Base-by-base conservation (phyloP, 2,888 invertebrate genomes). In the Falcaria lacertinaria region DNA sequence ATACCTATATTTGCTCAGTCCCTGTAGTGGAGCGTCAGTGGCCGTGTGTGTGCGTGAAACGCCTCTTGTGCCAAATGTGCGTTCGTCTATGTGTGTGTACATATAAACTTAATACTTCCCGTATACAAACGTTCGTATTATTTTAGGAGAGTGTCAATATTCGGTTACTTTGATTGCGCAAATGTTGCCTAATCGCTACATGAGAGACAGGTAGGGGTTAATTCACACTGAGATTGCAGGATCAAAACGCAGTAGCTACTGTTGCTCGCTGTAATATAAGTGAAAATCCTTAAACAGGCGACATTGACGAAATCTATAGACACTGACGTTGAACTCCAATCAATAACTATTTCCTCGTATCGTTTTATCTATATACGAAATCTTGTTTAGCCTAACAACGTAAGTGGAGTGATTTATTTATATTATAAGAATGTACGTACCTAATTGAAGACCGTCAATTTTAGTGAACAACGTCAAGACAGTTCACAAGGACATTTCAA, bases 1-100 rank as follows among this genome's bases (percentile, higher is more conserved):
- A 88, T 89, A 84, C 86, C 89, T 88, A 88, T 80, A 87, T 83
- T 89, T 89, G 88, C 89, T 89, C 89, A 88, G 86, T 80, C 74
- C 67, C 70, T 67, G 75, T 84, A 82, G 86, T 76, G 57, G 65
- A 70, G 59, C 58, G 69, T 64, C 67, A 60, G 68, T 68, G 70
- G 79, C 70, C 69, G 71, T 62, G 68, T 74, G 74, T 74, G 74
- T 69, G 81, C 85, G 84, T 82, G 60, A 70, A 74, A 81, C 80
- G 83, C 80, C 76, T 83, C 73, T 74, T 81, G 87, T 88, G 89
- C 89, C 87, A 88, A 89, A 84, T 77, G 80, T 79, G 74, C 71
- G 74, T 77, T 66, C 71, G 69, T 73, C 61, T 65, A 59, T 70
- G 63, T 65, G 67, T 70, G 63, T 81, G 77, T 80, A 81, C 69